phyloP scores from a whole-genome alignment of 1,140 invertebrate species.

The Drosophila orosa region DNA sequence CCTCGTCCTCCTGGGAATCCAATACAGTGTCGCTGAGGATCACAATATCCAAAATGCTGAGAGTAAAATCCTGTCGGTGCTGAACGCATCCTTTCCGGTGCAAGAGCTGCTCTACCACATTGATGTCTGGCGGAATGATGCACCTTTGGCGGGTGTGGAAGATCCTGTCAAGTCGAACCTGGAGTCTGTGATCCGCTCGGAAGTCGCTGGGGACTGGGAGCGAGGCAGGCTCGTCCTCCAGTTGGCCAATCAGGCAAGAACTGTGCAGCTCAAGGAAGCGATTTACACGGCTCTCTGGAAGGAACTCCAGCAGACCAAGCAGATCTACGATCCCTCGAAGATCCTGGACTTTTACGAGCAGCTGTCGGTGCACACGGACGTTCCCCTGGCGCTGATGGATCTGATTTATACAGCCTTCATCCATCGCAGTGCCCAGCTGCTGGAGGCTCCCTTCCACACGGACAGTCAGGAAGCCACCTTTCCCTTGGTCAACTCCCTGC shows the following conservation, averaged over 20 bases:
- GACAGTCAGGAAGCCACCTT: constrained; percentile 44
- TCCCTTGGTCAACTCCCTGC: constrained; percentile 40
- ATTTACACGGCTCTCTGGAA: constrained; percentile 67
- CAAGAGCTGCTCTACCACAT: constrained; percentile 58
- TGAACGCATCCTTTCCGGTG: constrained; percentile 36
- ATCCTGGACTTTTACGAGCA: constrained; percentile 55
- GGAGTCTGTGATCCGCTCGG: constrained; percentile 58
- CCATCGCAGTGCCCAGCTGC: constrained; percentile 52
- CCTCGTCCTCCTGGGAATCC: constrained; percentile 12
- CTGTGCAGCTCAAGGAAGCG: constrained; percentile 54
- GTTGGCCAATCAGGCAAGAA: constrained; percentile 41
- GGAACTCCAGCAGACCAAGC: constrained; percentile 64
- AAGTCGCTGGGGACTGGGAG: constrained; percentile 62
- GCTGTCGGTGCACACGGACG: constrained; percentile 25
- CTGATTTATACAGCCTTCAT: constrained; percentile 40
- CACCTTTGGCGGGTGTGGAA: background rate
- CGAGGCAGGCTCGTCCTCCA: constrained; percentile 39
- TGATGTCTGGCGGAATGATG: constrained; percentile 35
- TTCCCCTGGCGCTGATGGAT: constrained; percentile 32
- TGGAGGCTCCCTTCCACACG: constrained; percentile 64
- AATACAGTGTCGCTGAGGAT: background rate
- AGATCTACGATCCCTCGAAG: constrained; percentile 56
- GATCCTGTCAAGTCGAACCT: constrained; percentile 3
- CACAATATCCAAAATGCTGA: constrained; percentile 1
- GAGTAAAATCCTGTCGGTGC: constrained; percentile 30